phyloP scores from a whole-genome alignment of 2,888 invertebrate genomes.

The Volucella inanis region DNA sequence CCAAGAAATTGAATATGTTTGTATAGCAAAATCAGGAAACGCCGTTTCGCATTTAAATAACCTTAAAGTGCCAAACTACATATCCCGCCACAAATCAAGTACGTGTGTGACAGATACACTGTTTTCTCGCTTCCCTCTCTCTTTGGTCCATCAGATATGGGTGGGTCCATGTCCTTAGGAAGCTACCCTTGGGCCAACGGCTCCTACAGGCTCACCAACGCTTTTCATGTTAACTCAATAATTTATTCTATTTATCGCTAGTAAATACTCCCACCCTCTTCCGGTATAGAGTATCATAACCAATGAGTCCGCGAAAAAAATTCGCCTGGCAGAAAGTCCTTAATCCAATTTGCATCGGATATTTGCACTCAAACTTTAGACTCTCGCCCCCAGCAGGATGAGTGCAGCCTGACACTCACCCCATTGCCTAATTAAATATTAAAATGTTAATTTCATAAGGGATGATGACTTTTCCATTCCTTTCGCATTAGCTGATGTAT shows the following conservation, averaged over 20 bases:
- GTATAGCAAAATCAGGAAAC: slow-evolving; percentile 34
- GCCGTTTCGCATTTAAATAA: slow-evolving; percentile 62
- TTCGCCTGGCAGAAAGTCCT: slow-evolving; percentile 47
- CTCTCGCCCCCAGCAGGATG: slow-evolving; percentile 11
- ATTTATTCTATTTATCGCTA: slow-evolving; percentile 65
- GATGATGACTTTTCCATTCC: slow-evolving; percentile 69
- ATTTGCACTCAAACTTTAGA: slow-evolving; percentile 66
- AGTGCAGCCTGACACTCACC: neutral
- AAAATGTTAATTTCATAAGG: slow-evolving; percentile 74
- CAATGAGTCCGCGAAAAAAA: slow-evolving; percentile 1
- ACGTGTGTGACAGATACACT: slow-evolving; percentile 32
- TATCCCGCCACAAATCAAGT: slow-evolving; percentile 51
- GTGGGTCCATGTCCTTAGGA: too few relatives aligned
- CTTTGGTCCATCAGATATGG: too few relatives aligned
- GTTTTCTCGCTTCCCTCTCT: neutral
- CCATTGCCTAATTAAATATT: slow-evolving; percentile 69
- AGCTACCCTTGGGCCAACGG: too few relatives aligned
- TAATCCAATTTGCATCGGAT: slow-evolving; percentile 70
- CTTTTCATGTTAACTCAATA: slow-evolving; percentile 55
- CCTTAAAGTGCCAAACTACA: slow-evolving; percentile 48
- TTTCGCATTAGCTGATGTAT: slow-evolving; percentile 62
- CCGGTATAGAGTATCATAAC: slow-evolving; percentile 9
- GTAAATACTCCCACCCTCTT: neutral
- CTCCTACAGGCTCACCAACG: neutral
- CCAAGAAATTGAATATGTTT: slow-evolving; percentile 43